These are phyloP conservation scores for Lathamus discolor DNA, from an alignment of 2,113 vertebrate genomes.

Conservation along the genomic window DNA sequence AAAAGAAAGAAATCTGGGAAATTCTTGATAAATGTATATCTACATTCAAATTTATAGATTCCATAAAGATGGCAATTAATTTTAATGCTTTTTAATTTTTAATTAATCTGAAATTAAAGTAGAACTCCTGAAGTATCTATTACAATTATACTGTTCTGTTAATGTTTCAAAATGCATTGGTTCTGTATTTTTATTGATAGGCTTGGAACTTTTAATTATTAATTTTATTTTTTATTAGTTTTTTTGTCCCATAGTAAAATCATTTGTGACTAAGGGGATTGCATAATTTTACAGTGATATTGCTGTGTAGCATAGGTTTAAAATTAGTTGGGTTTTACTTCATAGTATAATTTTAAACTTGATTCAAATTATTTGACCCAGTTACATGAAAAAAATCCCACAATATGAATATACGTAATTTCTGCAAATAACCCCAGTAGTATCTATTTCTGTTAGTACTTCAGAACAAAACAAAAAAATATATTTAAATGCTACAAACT, in stretches of 20 bases:
- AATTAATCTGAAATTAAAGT: neutral
- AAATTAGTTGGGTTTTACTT: neutral
- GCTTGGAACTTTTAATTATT: neutral
- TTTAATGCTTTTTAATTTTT: neutral
- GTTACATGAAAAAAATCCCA: neutral
- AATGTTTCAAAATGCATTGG: neutral
- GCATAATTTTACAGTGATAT: neutral
- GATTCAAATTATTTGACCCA: neutral
- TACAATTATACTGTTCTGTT: neutral
- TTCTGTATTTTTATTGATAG: neutral
- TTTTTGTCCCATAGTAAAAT: neutral
- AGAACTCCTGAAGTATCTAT: neutral
- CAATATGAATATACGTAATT: neutral
- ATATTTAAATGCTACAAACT: neutral
- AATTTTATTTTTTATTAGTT: neutral
- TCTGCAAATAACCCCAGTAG: neutral
- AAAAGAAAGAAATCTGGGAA: neutral
- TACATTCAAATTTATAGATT: neutral
- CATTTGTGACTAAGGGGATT: neutral
- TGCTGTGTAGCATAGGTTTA: neutral
- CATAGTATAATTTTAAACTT: neutral
- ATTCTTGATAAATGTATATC: neutral
- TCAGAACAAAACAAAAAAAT: neutral
- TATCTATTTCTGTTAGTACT: neutral
- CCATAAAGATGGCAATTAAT: neutral